Evolutionary conservation across 1,140 invertebrate species (phyloP).

Genomic region (Drosophila chauvacae): DNA sequence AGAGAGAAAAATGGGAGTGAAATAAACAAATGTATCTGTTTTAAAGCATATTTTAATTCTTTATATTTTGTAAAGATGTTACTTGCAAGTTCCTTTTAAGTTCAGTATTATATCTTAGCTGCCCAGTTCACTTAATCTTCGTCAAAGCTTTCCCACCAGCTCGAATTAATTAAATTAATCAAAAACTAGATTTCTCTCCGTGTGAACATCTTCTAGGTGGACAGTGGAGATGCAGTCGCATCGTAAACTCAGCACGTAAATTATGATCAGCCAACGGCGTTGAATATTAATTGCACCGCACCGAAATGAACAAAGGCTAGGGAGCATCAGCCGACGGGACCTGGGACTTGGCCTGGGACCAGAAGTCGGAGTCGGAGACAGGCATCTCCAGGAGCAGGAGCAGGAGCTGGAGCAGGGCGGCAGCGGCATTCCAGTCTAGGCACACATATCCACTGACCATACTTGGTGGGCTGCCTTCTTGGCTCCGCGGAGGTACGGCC

Average conservation of each 20-base stretch:
- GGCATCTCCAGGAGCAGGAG: constrained; percentile 32
- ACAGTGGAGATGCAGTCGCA: constrained; percentile 51
- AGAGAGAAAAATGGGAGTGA: not conserved
- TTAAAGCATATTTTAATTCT: too few species aligned
- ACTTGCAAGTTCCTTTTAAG: too few species aligned
- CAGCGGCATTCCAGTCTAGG: constrained; percentile 46
- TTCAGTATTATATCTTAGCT: not conserved
- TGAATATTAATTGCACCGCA: constrained; percentile 85
- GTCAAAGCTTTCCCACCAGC: not conserved
- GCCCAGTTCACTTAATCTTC: too few species aligned
- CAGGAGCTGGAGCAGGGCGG: not conserved
- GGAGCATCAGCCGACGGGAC: constrained; percentile 45
- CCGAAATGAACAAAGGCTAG: constrained; percentile 77
- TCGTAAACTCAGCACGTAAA: constrained; percentile 84
- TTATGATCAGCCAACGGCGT: constrained; percentile 84
- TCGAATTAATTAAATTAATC: constrained; percentile 5
- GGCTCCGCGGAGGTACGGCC: constrained; percentile 18
- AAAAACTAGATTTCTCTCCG: not conserved
- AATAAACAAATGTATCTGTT: too few species aligned
- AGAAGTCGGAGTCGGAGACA: constrained; percentile 4
- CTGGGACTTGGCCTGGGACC: constrained; percentile 10
- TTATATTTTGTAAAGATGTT: too few species aligned
- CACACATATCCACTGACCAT: constrained; percentile 63
- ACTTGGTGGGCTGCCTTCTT: constrained; percentile 65
- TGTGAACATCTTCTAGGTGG: constrained; percentile 5